Percentiles rank a stretch among this genome's conserved stretches.
These are phyloP conservation scores for Heterocephalus glaber DNA, from an alignment of 2,113 vertebrate genomes.

Conservation along the genomic window DNA sequence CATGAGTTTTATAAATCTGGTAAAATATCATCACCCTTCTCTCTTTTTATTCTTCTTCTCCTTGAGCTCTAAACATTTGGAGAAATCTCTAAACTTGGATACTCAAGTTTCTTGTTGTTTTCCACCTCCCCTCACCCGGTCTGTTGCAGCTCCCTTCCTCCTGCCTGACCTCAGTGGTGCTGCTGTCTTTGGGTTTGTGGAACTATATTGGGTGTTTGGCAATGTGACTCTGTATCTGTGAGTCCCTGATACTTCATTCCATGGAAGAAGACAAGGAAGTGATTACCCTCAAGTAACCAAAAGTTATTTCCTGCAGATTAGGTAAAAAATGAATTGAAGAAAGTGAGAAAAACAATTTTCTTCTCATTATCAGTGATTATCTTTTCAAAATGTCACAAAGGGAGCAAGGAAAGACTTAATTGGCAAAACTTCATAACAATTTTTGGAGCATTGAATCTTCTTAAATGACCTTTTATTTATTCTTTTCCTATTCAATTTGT, in stretches of 20 bases:
- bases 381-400: neutral
- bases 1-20: neutral
- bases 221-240: neutral
- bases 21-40: neutral
- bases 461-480: neutral
- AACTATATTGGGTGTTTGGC: rapidly evolving
- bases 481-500: neutral
- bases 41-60: neutral
- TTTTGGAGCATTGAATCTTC: neutral
- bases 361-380: neutral
- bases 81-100: neutral
- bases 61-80: neutral
- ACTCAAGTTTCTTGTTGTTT: neutral
- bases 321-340: neutral
- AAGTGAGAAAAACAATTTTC: neutral
- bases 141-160: neutral
- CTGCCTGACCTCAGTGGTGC: neutral
- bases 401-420: neutral
- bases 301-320: neutral
- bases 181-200: neutral
- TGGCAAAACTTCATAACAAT: neutral
- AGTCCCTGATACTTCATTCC: neutral
- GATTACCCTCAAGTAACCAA: neutral
- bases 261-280: neutral
- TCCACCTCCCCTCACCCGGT: neutral